Evolutionary conservation across 2,113 vertebrate species (phyloP).

Genomic region (Xerus inauris): DNA sequence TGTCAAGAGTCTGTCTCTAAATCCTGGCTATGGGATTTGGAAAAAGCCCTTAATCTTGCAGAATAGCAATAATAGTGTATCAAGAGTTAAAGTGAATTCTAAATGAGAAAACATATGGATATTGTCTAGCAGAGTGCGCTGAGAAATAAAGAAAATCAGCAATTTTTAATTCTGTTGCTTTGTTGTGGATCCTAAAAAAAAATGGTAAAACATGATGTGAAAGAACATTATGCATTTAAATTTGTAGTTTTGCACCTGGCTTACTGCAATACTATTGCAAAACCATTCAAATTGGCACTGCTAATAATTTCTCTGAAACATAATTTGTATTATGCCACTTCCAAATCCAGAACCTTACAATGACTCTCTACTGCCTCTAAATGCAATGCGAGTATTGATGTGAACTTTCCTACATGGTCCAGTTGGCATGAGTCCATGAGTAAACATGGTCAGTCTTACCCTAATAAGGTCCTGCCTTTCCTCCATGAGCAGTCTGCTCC

Average conservation of each 20-base stretch:
- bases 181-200: background rate
- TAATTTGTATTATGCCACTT: background rate
- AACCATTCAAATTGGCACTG: background rate
- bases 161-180: background rate
- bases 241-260: background rate
- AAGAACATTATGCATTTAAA: background rate
- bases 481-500: too few species aligned
- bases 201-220: background rate
- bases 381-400: background rate
- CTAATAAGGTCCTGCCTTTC: background rate
- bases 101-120: background rate
- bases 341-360: background rate
- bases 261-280: background rate
- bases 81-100: background rate
- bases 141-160: background rate
- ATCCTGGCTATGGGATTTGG: background rate
- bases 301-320: background rate
- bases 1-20: background rate
- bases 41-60: background rate
- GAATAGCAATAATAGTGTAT: background rate
- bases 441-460: background rate
- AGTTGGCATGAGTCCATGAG: background rate
- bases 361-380: background rate
- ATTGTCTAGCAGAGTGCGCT: background rate
- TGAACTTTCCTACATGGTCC: background rate